Evolutionary conservation across 2,797 vertebrate species (phyloP).

Genomic region (Gastrophryne carolinensis): DNA sequence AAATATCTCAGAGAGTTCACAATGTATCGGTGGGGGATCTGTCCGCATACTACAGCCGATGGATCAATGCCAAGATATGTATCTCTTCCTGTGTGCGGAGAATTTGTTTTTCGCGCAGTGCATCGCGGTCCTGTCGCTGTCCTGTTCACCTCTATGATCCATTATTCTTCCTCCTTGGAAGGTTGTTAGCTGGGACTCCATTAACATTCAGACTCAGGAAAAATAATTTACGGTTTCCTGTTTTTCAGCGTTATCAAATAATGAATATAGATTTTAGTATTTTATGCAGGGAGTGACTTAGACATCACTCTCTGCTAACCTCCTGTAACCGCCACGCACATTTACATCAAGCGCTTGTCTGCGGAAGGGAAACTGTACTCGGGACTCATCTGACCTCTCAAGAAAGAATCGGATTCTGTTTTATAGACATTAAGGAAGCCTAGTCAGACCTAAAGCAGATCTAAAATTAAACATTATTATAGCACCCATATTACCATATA

Average conservation of each 20-base stretch:
- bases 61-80: constrained; percentile 50
- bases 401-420: neutral
- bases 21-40: constrained; percentile 33
- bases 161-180: constrained; percentile 48
- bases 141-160: constrained; percentile 47
- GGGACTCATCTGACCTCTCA: neutral
- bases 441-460: no score
- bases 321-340: constrained; percentile 19
- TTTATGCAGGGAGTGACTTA: constrained; percentile 38
- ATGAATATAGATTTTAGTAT: constrained; percentile 52
- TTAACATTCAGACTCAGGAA: constrained; percentile 48
- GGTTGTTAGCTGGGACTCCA: constrained; percentile 27
- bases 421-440: no score
- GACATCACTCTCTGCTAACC: constrained; percentile 47
- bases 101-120: constrained; percentile 36
- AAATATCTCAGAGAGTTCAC: no score
- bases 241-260: constrained; percentile 52
- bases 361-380: constrained; percentile 1
- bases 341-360: constrained; percentile 32
- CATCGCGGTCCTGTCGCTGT: constrained; percentile 49
- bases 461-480: no score
- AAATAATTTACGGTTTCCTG: constrained; percentile 52
- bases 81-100: constrained; percentile 36
- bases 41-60: constrained; percentile 7
- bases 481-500: no score